phyloP scores from a whole-genome alignment of 2,113 vertebrate genomes.

The Nansenia antarctica region DNA sequence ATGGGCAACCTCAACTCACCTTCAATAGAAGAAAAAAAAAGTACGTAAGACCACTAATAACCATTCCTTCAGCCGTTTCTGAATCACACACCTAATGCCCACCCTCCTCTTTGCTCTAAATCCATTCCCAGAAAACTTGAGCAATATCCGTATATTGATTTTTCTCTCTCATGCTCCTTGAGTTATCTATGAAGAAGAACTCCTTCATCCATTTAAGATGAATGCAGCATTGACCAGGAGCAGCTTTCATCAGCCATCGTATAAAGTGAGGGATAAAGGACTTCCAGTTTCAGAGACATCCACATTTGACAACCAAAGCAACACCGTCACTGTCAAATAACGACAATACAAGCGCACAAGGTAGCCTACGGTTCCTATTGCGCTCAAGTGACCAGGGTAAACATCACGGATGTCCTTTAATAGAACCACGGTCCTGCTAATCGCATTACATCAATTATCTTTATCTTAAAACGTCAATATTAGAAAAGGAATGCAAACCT shows the following conservation, averaged over 20 bases:
- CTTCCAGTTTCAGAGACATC: slow-evolving; percentile 15
- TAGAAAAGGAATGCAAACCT: not conserved
- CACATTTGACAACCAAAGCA: not conserved
- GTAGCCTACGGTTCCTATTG: no score
- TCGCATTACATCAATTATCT: not conserved
- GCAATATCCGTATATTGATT: slow-evolving; percentile 32
- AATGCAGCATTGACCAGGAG: slow-evolving; percentile 4
- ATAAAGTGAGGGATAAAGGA: slow-evolving; percentile 6
- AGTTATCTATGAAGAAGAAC: slow-evolving; percentile 21
- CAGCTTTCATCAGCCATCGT: slow-evolving; percentile 17
- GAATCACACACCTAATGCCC: no score
- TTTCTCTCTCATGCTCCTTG: slow-evolving; percentile 12
- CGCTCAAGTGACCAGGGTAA: no score
- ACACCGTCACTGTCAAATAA: not conserved
- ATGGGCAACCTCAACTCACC: no score
- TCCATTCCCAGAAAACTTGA: slow-evolving; percentile 8
- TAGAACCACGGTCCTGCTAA: not conserved
- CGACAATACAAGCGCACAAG: not conserved
- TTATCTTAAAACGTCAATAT: not conserved
- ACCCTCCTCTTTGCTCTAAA: not conserved
- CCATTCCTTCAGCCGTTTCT: no score
- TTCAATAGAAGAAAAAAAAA: no score
- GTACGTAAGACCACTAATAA: no score
- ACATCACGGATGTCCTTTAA: not conserved
- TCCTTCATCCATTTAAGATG: slow-evolving; percentile 16